A percentile compares a stretch with the other conserved stretches of the same genome.
These are phyloP conservation scores for Diacarnus erythraeanus DNA, from an alignment of 37 sponge, comb jelly and placozoan species.

Conservation along the genomic window DNA sequence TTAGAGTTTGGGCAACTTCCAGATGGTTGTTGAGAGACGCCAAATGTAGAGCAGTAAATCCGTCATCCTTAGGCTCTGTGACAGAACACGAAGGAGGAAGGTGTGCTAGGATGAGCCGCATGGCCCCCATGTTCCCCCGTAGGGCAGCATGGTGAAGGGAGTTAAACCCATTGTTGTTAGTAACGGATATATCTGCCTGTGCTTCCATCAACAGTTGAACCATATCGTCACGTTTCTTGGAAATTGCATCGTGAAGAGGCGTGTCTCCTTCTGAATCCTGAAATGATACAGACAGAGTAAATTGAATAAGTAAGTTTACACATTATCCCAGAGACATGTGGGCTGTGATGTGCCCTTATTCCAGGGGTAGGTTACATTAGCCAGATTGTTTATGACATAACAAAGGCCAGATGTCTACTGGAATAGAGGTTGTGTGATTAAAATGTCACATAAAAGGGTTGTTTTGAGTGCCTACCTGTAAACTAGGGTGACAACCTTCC, in stretches of 20 bases:
- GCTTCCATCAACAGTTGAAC: constrained; percentile 73
- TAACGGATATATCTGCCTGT: constrained; percentile 61
- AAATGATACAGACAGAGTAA: no score
- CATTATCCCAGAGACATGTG: no score
- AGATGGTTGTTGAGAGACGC: constrained; percentile 92
- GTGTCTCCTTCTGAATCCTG: constrained; percentile 95
- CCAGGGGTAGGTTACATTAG: no score
- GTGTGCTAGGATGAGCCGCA: constrained; percentile 52
- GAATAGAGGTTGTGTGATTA: no score
- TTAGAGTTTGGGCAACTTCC: constrained; percentile 82
- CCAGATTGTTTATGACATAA: no score
- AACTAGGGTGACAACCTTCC: constrained; percentile 68
- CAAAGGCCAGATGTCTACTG: neutral
- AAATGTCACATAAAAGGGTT: neutral
- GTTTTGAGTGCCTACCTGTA: constrained; percentile 53
- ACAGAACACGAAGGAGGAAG: constrained; percentile 40
- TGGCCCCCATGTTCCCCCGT: constrained; percentile 66
- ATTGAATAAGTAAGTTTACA: no score
- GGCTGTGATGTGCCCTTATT: no score
- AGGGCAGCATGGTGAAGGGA: constrained; percentile 86
- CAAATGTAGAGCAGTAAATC: constrained; percentile 91
- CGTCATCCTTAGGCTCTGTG: constrained; percentile 86
- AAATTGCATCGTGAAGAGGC: constrained; percentile 93
- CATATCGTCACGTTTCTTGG: constrained; percentile 84
- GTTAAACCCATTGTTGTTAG: constrained; percentile 91